Conservation (phyloP, 2,113 vertebrate species). For the Myiagra hebetior region DNA sequence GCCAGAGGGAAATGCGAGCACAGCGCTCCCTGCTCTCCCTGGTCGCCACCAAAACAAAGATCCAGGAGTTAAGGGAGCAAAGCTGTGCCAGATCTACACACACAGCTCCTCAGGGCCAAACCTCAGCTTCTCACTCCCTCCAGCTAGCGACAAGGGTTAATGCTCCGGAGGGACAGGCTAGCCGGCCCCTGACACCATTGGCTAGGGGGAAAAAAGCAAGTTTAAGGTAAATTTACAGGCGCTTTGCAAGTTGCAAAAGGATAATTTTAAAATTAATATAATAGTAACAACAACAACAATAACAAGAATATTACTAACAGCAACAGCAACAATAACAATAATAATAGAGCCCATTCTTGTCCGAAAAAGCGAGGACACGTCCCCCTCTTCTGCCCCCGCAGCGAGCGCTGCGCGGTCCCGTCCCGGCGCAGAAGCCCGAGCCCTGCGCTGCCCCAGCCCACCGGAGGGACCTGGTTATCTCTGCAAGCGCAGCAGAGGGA, state of each 20-base stretch:
- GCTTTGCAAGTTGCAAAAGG: neutral
- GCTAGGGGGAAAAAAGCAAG: constrained; percentile 31
- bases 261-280: neutral
- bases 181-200: constrained; percentile 50
- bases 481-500: neutral
- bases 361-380: neutral
- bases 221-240: constrained; percentile 31
- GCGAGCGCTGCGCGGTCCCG: neutral
- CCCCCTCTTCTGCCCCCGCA: neutral
- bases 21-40: constrained; percentile 60
- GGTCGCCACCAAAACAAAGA: constrained; percentile 66
- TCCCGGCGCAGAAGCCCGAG: neutral
- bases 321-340: neutral
- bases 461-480: neutral
- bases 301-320: neutral
- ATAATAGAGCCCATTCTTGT: neutral
- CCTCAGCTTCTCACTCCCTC: constrained; percentile 41
- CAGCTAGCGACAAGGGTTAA: constrained; percentile 63
- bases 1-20: constrained; percentile 52
- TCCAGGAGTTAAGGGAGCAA: constrained; percentile 61
- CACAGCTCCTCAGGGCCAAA: constrained; percentile 55
- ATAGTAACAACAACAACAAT: neutral
- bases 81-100: constrained; percentile 55
- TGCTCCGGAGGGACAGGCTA: constrained; percentile 34
- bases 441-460: neutral